Evolutionary conservation across 2,113 vertebrate species (phyloP).

Genomic region (Atrichornis clamosus): DNA sequence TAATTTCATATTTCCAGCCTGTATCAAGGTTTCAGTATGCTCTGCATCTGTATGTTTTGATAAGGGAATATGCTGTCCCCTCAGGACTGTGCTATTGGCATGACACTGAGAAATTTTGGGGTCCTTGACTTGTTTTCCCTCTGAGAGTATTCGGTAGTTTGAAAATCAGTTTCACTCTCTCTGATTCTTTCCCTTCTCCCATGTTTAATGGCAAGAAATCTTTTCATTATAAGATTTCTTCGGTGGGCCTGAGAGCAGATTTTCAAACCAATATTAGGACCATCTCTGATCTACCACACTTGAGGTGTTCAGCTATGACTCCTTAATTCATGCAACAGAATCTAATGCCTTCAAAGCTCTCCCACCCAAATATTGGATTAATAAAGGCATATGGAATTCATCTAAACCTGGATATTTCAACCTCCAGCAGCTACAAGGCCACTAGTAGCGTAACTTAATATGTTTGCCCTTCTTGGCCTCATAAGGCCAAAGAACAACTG

Average conservation of each 20-base stretch:
- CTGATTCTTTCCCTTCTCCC: neutral
- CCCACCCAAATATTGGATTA: neutral
- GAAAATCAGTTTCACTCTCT: neutral
- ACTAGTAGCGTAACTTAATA: neutral
- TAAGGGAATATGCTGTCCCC: neutral
- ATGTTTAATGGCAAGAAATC: neutral
- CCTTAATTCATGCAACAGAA: neutral
- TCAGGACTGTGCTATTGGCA: fast-evolving
- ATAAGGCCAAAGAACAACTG: neutral
- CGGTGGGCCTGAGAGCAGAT: neutral
- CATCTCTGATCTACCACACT: neutral
- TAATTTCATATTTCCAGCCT: neutral
- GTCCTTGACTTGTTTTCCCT: neutral
- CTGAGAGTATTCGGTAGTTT: neutral
- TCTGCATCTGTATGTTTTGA: neutral
- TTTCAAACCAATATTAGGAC: neutral
- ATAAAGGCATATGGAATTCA: neutral
- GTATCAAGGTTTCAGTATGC: neutral
- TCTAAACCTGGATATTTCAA: neutral
- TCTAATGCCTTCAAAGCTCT: neutral
- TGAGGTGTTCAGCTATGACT: fast-evolving
- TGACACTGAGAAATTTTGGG: neutral
- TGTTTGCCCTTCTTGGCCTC: neutral
- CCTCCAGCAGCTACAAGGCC: neutral
- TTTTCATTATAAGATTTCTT: neutral